Conservation (phyloP, 2,113 vertebrate genomes). For the Leptosomus discolor region DNA sequence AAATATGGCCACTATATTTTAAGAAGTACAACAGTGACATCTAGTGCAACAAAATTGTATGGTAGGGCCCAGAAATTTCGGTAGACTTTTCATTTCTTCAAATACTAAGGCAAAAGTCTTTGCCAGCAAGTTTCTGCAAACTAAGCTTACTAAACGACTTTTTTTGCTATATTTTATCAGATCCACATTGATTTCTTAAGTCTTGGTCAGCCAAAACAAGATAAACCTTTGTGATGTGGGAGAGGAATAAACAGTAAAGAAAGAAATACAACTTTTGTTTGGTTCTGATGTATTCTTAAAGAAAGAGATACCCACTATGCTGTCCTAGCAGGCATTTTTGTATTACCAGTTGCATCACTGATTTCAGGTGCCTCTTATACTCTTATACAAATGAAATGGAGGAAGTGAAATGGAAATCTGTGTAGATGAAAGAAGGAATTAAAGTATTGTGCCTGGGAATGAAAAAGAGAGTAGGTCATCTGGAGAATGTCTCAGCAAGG, state of each 20-base stretch:
- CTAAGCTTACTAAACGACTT: background rate
- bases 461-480: background rate
- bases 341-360: background rate
- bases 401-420: background rate
- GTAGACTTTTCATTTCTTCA: background rate
- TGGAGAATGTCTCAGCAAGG: background rate
- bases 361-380: background rate
- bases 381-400: background rate
- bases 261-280: background rate
- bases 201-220: background rate
- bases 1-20: background rate
- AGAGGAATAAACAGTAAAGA: background rate
- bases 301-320: background rate
- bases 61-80: background rate
- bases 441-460: background rate
- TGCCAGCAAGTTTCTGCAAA: background rate
- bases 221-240: fast-evolving
- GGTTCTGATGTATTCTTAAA: background rate
- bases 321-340: background rate
- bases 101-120: background rate
- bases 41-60: constrained; percentile 8
- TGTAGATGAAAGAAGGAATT: background rate
- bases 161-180: background rate
- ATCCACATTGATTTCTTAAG: background rate
- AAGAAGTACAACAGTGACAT: constrained; percentile 58